Percentiles rank a stretch among this genome's conserved stretches.
Conservation (phyloP, 2,797 vertebrate species). For the Anguilla pacifica region DNA sequence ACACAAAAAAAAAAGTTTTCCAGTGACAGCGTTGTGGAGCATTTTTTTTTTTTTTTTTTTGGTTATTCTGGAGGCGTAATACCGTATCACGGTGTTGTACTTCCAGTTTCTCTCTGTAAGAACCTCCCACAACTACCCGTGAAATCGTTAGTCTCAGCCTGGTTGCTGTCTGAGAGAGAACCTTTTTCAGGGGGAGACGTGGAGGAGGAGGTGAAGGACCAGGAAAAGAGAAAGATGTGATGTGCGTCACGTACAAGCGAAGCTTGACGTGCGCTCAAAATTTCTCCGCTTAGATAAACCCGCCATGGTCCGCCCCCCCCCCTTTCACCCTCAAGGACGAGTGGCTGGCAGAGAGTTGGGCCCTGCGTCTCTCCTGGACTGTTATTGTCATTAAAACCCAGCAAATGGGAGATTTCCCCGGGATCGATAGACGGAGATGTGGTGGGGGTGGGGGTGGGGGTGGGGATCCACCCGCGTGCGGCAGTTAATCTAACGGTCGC, state of each 20-base stretch:
- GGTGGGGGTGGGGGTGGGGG: not conserved
- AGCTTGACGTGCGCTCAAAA: not conserved
- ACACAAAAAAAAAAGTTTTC: not conserved
- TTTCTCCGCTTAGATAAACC: not conserved
- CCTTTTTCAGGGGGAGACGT: not conserved
- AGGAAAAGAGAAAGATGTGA: not conserved
- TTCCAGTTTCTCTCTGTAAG: not conserved
- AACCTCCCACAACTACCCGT: not conserved
- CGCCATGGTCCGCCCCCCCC: constrained; percentile 1
- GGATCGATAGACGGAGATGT: not conserved
- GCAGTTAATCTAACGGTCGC: not conserved
- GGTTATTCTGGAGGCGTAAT: not conserved
- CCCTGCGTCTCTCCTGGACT: not conserved
- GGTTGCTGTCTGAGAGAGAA: constrained; percentile 21
- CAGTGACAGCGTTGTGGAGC: not conserved
- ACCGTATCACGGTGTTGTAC: not conserved
- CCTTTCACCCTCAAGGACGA: constrained; percentile 29
- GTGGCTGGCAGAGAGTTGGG: not conserved
- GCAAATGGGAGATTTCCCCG: not conserved
- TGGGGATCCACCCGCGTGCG: not conserved
- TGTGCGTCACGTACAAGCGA: not conserved
- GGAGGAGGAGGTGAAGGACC: not conserved
- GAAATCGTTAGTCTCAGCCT: constrained; percentile 17
- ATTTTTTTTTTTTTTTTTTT: not conserved
- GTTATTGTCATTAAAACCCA: too few species aligned